These are phyloP conservation scores for Gadopsis bispinosus DNA, from an alignment of 2,797 vertebrate genomes.

Conservation along the genomic window DNA sequence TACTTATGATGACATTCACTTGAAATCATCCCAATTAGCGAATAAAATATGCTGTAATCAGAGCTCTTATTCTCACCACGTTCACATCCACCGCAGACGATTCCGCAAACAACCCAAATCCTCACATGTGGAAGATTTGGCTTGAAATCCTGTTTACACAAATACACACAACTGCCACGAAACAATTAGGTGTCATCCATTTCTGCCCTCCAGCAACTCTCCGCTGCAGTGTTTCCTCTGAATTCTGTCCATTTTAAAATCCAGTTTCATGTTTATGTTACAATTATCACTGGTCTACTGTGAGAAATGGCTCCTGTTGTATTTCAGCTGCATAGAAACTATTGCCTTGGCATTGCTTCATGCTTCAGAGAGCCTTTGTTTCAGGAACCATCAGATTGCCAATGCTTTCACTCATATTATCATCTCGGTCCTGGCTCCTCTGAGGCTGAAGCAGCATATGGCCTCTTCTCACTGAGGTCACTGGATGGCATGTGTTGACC, in stretches of 20 bases:
- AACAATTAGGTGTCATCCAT: constrained; percentile 36
- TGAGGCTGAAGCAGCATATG: constrained; percentile 24
- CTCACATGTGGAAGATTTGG: constrained; percentile 16
- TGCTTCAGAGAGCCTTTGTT: constrained; percentile 33
- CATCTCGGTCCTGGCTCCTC: constrained; percentile 11
- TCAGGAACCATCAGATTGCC: constrained; percentile 1
- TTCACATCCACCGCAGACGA: neutral
- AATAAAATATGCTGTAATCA: constrained; percentile 20
- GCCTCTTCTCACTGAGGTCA: constrained; percentile 50
- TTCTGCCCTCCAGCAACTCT: constrained; percentile 27
- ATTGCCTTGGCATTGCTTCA: constrained; percentile 21
- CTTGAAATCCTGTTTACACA: constrained; percentile 42
- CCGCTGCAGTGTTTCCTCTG: neutral
- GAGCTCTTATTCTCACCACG: constrained; percentile 1
- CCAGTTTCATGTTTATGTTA: constrained; percentile 11
- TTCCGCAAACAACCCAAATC: constrained; percentile 2
- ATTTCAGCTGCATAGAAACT: constrained; percentile 24
- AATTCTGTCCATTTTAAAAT: constrained; percentile 23
- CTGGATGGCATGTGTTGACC: constrained; percentile 47
- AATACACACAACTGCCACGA: constrained; percentile 34
- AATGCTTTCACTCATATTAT: constrained; percentile 9
- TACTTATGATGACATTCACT: neutral
- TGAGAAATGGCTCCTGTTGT: neutral
- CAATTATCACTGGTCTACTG: constrained; percentile 19
- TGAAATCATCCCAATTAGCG: constrained; percentile 13